Evolutionary conservation across 2,888 invertebrate species (phyloP).

Genomic region (Rugalucina vietnamica): DNA sequence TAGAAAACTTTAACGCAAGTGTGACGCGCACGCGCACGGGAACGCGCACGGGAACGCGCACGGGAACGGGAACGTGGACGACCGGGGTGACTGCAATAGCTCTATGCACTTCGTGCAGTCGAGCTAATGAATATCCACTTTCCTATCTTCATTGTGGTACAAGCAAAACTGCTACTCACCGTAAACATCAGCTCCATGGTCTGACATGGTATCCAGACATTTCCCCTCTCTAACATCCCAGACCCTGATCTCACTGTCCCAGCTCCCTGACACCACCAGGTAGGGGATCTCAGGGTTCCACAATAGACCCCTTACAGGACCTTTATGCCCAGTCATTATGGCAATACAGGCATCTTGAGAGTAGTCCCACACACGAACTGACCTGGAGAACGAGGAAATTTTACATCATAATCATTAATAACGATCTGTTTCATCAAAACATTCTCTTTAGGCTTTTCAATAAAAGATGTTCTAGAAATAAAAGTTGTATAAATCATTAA

Average conservation of each 20-base stretch:
- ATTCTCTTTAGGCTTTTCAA: background rate
- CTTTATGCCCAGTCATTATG: slow-evolving; percentile 83
- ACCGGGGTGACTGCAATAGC: no score
- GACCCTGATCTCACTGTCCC: slow-evolving; percentile 84
- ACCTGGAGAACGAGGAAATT: slow-evolving; percentile 61
- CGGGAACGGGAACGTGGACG: no score
- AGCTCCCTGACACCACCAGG: slow-evolving; percentile 84
- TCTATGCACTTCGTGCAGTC: no score
- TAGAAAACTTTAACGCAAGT: no score
- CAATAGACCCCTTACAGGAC: slow-evolving; percentile 83
- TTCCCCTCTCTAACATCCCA: slow-evolving; percentile 84
- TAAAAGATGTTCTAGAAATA: background rate
- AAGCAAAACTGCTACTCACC: no score
- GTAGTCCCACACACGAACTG: slow-evolving; percentile 84
- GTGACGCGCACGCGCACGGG: no score
- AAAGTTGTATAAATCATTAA: background rate
- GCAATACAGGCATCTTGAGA: slow-evolving; percentile 81
- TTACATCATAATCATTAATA: no score
- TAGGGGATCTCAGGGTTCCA: slow-evolving; percentile 84
- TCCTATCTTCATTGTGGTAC: no score
- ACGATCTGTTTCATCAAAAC: background rate
- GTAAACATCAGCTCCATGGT: slow-evolving; percentile 85
- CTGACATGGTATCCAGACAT: slow-evolving; percentile 82
- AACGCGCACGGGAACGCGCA: no score
- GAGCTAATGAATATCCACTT: no score